Base-by-base conservation (phyloP, 1,140 invertebrate species). In the Drosophila ananassae region DNA sequence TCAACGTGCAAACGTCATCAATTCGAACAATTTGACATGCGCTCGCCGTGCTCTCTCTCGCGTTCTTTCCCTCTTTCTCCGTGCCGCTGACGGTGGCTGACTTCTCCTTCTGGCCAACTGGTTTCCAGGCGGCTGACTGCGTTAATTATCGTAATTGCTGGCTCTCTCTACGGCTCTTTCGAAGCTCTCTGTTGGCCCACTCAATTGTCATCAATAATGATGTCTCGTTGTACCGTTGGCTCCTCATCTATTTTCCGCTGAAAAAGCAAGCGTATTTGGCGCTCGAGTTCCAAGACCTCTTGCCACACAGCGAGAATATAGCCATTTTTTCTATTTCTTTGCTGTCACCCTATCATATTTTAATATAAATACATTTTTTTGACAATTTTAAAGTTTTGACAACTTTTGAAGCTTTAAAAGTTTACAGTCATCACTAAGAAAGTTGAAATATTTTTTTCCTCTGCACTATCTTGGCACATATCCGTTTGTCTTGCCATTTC, bases 151-250 rank as follows among this genome's bases (percentile, higher is more conserved):
- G 83, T 87, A 87, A 87, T 87, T 89, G 82, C 76, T 77, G 72
- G 51, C 47, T 56, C 66, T 68, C 44, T 61, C 64, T 56, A 66
- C 34, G 58, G 52, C 68, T 63, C 44, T 47, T 55, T 39, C 54
- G 44, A 64, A 77, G 73, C 82, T 80, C 73, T 71, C 84, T 73
- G 61, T 72, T 87, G 69, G 77, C 89, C 81, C 89, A 91, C 73
- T 91, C 90, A 91, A 91, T 91, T 91, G 90, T 91, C 90, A 91
- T 91, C 85, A 90, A 91, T 91, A 91, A 91, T 91, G 84, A 91
- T 91, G 90, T 91, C 90, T 91, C 82, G 89, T 91, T 91, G 77
- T 79, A 76, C 75, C 76, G 76, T 81, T 83, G 57, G 58, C 48
- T 58, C 63, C 63, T 67, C 59, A 72, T 67, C 78, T 78, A 82